Percentiles rank a stretch among this genome's conserved stretches.
These are phyloP conservation scores for Gambelia wislizenii DNA, from an alignment of 2,797 vertebrate genomes.

Conservation along the genomic window DNA sequence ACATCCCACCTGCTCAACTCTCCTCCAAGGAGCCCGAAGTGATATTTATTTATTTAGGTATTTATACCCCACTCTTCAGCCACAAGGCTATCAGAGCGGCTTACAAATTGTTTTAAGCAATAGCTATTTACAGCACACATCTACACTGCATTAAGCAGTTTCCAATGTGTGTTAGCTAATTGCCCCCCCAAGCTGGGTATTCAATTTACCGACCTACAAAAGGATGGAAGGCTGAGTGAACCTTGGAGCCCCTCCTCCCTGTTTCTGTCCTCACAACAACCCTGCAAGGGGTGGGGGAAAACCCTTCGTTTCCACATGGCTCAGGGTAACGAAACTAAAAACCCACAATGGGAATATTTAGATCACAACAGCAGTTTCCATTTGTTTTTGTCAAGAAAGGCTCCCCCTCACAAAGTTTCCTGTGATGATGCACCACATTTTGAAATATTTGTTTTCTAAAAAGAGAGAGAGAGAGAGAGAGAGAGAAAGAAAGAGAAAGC, in stretches of 20 bases:
- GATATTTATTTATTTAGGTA: too few species aligned
- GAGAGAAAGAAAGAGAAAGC: not conserved
- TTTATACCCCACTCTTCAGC: too few species aligned
- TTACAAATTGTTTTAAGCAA: too few species aligned
- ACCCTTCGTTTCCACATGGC: not conserved
- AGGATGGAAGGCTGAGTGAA: too few species aligned
- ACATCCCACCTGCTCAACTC: too few species aligned
- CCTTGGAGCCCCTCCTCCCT: not conserved
- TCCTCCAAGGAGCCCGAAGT: not conserved
- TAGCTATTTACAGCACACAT: too few species aligned
- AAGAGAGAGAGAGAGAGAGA: too few species aligned
- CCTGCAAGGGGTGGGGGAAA: not conserved
- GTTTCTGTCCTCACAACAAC: not conserved
- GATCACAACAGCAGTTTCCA: constrained; percentile 54
- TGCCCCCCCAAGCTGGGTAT: too few species aligned
- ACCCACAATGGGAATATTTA: constrained; percentile 32
- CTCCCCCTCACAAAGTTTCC: not conserved
- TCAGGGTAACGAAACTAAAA: constrained; percentile 20
- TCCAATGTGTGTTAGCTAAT: too few species aligned
- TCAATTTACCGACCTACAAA: too few species aligned
- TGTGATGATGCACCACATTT: not conserved
- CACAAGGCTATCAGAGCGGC: too few species aligned
- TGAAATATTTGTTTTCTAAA: rapidly evolving
- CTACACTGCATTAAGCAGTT: too few species aligned
- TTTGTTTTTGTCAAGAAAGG: not conserved